Conservation (phyloP, 2,888 invertebrate genomes). For the Euspilapteryx auroguttella region DNA sequence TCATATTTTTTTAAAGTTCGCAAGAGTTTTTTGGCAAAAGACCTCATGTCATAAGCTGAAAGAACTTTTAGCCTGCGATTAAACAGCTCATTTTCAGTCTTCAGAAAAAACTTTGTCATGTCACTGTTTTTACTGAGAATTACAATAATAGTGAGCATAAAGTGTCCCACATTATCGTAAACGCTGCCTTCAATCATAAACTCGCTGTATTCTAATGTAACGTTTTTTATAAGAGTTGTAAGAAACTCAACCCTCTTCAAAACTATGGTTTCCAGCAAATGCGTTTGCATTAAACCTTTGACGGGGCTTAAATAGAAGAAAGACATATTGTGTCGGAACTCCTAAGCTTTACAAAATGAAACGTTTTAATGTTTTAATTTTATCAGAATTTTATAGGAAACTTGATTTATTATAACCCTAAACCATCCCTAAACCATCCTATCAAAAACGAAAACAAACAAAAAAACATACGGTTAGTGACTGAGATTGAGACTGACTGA, state of each 20-base stretch:
- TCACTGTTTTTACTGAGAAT: constrained; percentile 22
- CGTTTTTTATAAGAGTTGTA: constrained; percentile 23
- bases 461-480: background rate
- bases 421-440: no score
- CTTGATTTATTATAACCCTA: no score
- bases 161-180: constrained; percentile 64
- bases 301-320: constrained; percentile 63
- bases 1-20: constrained; percentile 21
- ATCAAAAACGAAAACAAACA: background rate
- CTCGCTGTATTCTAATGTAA: constrained; percentile 37
- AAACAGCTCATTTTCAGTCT: constrained; percentile 31
- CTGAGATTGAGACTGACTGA: no score
- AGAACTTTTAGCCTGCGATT: constrained; percentile 19
- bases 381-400: no score
- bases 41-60: constrained; percentile 29
- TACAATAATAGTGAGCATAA: constrained; percentile 44
- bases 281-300: constrained; percentile 50
- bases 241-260: constrained; percentile 52
- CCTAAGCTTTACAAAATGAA: no score
- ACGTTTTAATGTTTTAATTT: no score
- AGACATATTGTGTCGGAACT: no score
- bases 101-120: constrained; percentile 27
- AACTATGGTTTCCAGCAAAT: constrained; percentile 56
- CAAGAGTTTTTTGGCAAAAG: constrained; percentile 32
- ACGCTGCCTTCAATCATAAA: constrained; percentile 61